Evolutionary conservation across 2,797 vertebrate species (phyloP).

Genomic region (Sebastes cheni): DNA sequence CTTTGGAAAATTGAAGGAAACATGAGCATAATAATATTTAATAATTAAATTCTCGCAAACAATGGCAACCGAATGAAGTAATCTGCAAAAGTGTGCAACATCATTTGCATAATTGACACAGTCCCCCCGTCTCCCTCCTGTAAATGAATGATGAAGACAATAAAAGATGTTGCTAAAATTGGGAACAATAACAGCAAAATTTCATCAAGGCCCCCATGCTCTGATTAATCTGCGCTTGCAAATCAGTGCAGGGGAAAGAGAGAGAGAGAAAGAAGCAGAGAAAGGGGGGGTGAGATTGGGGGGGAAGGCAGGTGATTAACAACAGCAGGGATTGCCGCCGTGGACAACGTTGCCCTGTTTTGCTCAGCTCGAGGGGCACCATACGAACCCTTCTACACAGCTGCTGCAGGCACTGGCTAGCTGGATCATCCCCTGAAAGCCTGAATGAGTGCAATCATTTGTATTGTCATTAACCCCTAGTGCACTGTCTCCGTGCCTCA

Average conservation of each 20-base stretch:
- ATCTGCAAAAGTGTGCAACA: conserved; percentile 95
- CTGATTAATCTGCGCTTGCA: conserved; percentile 99
- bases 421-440: conserved; percentile 64
- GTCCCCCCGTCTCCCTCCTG: conserved; percentile 78
- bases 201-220: conserved; percentile 96
- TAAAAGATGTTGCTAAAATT: conserved; percentile 99
- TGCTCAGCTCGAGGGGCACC: conserved; percentile 78
- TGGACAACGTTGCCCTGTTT: conserved; percentile 82
- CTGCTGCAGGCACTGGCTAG: conserved; percentile 69
- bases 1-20: conserved; percentile 94
- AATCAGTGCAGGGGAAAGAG: conserved; percentile 89
- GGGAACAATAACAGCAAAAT: conserved; percentile 99
- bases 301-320: conserved; percentile 90
- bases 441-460: conserved; percentile 65
- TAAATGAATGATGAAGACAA: conserved; percentile 99
- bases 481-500: conserved; percentile 41
- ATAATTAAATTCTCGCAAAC: conserved; percentile 98
- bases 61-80: conserved; percentile 94
- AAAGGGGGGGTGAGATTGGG: conserved; percentile 65
- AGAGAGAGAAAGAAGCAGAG: conserved; percentile 74
- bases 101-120: conserved; percentile 99
- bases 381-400: conserved; percentile 51
- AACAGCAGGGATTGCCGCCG: conserved; percentile 84
- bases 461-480: conserved; percentile 68
- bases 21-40: conserved; percentile 97